Percentiles rank a stretch among this genome's conserved stretches.
Evolutionary conservation across 2,797 vertebrate genomes (phyloP).

Genomic region (Arremon aurantiirostris): DNA sequence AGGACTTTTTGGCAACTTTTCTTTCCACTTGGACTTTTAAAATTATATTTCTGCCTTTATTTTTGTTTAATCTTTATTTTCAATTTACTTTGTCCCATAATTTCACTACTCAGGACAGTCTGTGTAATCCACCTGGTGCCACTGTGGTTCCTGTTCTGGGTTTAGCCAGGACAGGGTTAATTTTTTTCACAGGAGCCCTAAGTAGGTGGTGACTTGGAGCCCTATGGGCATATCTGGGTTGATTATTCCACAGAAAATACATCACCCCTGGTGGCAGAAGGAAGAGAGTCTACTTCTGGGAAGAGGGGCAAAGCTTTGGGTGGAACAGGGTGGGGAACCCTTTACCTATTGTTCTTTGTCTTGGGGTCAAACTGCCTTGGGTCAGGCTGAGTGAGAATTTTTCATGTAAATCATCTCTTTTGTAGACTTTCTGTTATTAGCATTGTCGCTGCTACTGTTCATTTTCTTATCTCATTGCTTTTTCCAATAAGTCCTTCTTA

Average conservation of each 20-base stretch:
- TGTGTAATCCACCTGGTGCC: background rate
- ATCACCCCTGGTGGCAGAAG: background rate
- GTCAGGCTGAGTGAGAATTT: background rate
- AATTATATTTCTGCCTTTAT: background rate
- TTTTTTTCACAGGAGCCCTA: rapidly evolving
- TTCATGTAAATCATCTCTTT: background rate
- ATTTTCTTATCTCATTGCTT: background rate
- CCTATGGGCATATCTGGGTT: rapidly evolving
- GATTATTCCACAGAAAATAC: background rate
- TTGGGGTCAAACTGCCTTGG: background rate
- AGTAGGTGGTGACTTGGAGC: background rate
- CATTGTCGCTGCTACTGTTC: background rate
- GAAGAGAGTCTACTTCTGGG: background rate
- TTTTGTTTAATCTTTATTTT: background rate
- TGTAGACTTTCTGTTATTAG: background rate
- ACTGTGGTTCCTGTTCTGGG: background rate
- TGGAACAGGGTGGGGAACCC: background rate
- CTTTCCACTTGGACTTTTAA: rapidly evolving
- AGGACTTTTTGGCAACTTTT: background rate
- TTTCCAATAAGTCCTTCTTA: background rate
- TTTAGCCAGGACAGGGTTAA: background rate
- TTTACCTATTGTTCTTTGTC: background rate
- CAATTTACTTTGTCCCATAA: background rate
- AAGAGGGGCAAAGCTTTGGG: rapidly evolving
- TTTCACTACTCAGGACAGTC: background rate